Evolutionary conservation across 35 echinoderm and acorn worm genomes (phyloP).

Genomic region (Apostichopus californicus): DNA sequence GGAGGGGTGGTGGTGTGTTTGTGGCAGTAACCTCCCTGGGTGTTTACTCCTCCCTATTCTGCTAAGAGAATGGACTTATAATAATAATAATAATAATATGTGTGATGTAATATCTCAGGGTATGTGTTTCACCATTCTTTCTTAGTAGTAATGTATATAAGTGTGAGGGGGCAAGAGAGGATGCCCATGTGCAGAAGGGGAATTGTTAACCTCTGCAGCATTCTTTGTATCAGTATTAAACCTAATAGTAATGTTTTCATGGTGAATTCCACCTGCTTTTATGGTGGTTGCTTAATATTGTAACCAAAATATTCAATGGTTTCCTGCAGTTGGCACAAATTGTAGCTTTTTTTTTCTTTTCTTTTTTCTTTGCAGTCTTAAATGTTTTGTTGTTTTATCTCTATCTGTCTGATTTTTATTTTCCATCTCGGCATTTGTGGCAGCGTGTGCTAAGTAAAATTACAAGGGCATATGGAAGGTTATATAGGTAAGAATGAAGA

Average conservation of each 20-base stretch:
- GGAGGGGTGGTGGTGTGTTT: too few species aligned
- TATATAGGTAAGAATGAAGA: neutral
- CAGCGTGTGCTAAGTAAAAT: constrained; percentile 3
- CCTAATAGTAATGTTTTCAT: constrained; percentile 45
- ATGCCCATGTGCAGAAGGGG: neutral
- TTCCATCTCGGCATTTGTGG: neutral
- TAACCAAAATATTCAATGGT: constrained; percentile 8
- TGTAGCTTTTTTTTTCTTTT: neutral
- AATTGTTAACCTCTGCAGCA: neutral
- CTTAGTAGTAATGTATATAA: constrained; percentile 38
- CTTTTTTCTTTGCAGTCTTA: neutral
- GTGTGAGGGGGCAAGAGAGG: neutral
- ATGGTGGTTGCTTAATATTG: neutral
- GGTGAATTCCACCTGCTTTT: constrained; percentile 10
- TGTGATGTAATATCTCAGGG: constrained; percentile 44
- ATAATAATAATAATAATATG: neutral
- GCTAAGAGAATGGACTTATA: constrained; percentile 13
- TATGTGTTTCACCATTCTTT: constrained; percentile 53
- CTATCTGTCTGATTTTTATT: neutral
- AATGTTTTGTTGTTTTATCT: neutral
- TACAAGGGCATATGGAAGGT: neutral
- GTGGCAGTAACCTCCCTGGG: neutral
- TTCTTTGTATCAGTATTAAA: constrained; percentile 53
- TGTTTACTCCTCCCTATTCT: neutral
- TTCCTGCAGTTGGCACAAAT: constrained; percentile 29